Conservation (phyloP, 1,140 invertebrate genomes). For the Colletes gigas region DNA sequence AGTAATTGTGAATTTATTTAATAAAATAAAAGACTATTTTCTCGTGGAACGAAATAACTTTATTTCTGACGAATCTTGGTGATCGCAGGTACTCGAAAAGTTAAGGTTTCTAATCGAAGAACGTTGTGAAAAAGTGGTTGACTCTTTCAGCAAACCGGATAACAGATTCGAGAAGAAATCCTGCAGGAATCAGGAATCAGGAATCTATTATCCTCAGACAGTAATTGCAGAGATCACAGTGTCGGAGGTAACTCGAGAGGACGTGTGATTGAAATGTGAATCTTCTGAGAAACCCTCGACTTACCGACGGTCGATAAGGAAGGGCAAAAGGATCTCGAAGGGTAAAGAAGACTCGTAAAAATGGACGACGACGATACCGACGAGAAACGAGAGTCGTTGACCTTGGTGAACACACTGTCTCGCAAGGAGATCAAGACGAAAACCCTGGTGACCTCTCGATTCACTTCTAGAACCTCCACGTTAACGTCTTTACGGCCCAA, state of each 20-base stretch:
- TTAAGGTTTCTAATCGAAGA: background rate
- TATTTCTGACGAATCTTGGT: background rate
- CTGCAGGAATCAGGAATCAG: conserved; percentile 17
- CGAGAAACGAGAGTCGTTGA: conserved; percentile 58
- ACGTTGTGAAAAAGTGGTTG: background rate
- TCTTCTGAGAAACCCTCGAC: too few relatives aligned
- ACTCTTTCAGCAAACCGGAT: conserved; percentile 28
- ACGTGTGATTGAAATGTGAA: background rate
- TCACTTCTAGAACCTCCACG: conserved; percentile 15
- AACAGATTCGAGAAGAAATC: background rate
- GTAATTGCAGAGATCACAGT: background rate
- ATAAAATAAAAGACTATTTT: too few relatives aligned
- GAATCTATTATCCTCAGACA: conserved; percentile 10
- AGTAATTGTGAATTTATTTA: too few relatives aligned
- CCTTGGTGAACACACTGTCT: conserved; percentile 56
- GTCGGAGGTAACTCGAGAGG: background rate
- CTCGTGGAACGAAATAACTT: too few relatives aligned
- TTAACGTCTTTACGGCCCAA: conserved; percentile 26
- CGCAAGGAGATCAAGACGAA: conserved; percentile 33
- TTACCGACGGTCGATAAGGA: too few relatives aligned
- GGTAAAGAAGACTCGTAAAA: background rate
- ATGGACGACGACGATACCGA: conserved; percentile 78
- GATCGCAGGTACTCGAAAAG: conserved; percentile 30
- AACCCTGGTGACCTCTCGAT: conserved; percentile 12
- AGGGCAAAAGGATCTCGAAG: too few relatives aligned